Base-by-base conservation (phyloP, 1,140 invertebrate genomes). In the Samia ricini region DNA sequence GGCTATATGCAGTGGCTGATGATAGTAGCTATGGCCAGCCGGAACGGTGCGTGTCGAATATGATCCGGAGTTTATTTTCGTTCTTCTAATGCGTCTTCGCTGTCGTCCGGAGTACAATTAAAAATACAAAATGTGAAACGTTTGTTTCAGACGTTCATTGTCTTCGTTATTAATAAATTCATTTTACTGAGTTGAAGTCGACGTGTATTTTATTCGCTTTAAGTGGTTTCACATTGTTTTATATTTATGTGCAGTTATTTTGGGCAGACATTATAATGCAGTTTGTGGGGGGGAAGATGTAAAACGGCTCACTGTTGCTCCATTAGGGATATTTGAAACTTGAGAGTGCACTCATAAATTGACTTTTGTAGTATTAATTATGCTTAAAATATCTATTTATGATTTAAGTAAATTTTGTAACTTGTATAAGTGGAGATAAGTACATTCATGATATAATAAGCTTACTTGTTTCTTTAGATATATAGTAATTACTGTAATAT, bases 161-260 rank as follows among this genome's bases (percentile, higher is more conserved):
- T 90, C 88, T 88, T 74, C 74, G 86, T 86, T 90, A 90, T 90
- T 90, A 90, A 90, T 90, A 90, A 90, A 88, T 90, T 90, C 86
- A 90, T 90, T 90, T 90, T 90, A 90, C 81, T 69, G 85, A 89
- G 83, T 83, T 78, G 84, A 85, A 88, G 83, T 78, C 74, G 85
- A 88, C 85, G 81, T 90, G 88, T 89, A 89, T 90, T 90, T 88
- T 90, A 90, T 90, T 88, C 85, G 86, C 85, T 90, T 88, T 90
- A 90, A 90, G 88, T 90, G 88, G 88, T 90, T 88, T 89, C 85
- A 90, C 86, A 90, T 90, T 90, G 86, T 89, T 88, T 90, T 88
- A 84, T 90, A 88, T 90, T 90, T 90, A 89, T 90, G 88, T 87
- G 85, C 75, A 81, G 81, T 87, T 90, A 90, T 90, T 90, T 90